Evolutionary conservation across 2,113 vertebrate genomes (phyloP).

Genomic region (Colossoma macropomum): DNA sequence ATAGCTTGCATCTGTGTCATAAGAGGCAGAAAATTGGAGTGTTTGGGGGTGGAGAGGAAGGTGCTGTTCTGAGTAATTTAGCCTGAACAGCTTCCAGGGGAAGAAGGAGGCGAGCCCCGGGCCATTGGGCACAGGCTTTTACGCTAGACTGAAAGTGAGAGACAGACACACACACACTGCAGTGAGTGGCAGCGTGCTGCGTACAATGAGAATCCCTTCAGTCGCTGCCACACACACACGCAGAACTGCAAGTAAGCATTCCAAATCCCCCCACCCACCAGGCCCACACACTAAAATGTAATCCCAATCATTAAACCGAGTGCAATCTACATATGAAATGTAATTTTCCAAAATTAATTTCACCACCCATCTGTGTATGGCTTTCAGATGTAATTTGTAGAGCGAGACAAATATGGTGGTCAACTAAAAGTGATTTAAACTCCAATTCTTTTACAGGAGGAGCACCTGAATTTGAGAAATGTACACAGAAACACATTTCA

Average conservation of each 20-base stretch:
- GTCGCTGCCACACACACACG: slow-evolving; percentile 26
- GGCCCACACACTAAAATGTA: slow-evolving; percentile 62
- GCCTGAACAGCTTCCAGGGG: slow-evolving; percentile 58
- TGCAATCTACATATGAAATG: slow-evolving; percentile 79
- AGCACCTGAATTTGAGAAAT: slow-evolving; percentile 21
- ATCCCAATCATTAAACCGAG: slow-evolving; percentile 73
- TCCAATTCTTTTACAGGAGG: background rate
- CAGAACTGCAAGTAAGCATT: slow-evolving; percentile 28
- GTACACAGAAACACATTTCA: slow-evolving; percentile 10
- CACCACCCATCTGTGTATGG: slow-evolving; percentile 77
- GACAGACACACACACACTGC: slow-evolving; percentile 42
- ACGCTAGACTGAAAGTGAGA: slow-evolving; percentile 39
- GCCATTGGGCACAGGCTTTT: slow-evolving; percentile 46
- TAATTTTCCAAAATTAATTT: slow-evolving; percentile 80
- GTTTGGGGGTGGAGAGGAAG: slow-evolving; percentile 53
- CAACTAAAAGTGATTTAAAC: slow-evolving; percentile 53
- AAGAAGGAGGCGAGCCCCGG: slow-evolving; percentile 38
- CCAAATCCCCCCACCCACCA: slow-evolving; percentile 40
- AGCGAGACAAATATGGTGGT: slow-evolving; percentile 55
- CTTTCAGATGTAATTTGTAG: slow-evolving; percentile 75
- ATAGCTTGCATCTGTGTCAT: slow-evolving; percentile 68
- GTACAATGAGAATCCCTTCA: slow-evolving; percentile 49
- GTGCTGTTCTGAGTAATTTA: slow-evolving; percentile 60
- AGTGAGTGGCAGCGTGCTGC: slow-evolving; percentile 49
- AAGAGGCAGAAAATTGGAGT: slow-evolving; percentile 60